Evolutionary conservation across 2,113 vertebrate genomes (phyloP).

Genomic region (Dromaius novaehollandiae): DNA sequence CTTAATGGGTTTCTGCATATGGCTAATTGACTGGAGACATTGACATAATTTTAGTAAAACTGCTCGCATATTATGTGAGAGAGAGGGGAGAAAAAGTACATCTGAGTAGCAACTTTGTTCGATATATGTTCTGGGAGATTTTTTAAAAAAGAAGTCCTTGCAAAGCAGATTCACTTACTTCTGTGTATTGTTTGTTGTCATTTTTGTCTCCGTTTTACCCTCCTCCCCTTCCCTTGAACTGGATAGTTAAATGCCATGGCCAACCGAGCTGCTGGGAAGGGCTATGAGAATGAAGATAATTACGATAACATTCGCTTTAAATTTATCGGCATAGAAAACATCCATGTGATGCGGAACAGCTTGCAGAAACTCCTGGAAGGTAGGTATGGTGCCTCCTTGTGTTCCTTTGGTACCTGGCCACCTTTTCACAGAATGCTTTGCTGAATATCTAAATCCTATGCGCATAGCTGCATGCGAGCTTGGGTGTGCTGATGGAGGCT

Average conservation of each 20-base stretch:
- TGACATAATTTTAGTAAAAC: not conserved
- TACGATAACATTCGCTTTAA: conserved; percentile 85
- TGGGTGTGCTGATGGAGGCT: not conserved
- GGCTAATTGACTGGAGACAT: not conserved
- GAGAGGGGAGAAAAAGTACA: not conserved
- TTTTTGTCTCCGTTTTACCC: not conserved
- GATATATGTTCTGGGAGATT: not conserved
- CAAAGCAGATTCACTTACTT: not conserved
- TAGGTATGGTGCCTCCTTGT: conserved; percentile 45
- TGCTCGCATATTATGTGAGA: not conserved
- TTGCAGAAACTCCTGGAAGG: conserved; percentile 86
- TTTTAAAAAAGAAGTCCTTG: not conserved
- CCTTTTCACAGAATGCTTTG: not conserved
- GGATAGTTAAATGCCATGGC: conserved; percentile 84
- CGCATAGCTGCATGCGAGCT: not conserved
- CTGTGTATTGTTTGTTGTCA: not conserved
- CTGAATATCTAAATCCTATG: fast-evolving
- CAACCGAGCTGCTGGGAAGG: conserved; percentile 85
- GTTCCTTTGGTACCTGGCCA: no score
- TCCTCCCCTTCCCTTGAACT: not conserved
- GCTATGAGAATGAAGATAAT: conserved; percentile 85
- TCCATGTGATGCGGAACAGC: conserved; percentile 85
- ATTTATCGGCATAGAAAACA: conserved; percentile 87
- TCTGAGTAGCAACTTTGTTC: not conserved
- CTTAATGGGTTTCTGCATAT: not conserved